Evolutionary conservation across 2,888 invertebrate genomes (phyloP).

Genomic region (Harpagoxenus sublaevis): DNA sequence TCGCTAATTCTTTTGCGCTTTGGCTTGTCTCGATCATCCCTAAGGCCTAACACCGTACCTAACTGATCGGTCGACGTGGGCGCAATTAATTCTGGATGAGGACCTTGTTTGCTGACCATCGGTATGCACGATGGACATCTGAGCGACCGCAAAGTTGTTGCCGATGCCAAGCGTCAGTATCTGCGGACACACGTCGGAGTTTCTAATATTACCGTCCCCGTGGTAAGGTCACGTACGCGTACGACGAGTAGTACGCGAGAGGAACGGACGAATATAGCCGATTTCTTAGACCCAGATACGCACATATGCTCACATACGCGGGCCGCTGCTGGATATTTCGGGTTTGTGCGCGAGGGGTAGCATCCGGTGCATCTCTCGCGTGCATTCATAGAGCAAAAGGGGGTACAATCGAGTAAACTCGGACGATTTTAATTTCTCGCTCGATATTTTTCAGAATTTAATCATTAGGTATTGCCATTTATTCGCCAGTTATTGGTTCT

Average conservation of each 20-base stretch:
- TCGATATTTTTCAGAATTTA: background rate
- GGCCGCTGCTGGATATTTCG: constrained; percentile 53
- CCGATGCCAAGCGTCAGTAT: constrained; percentile 9
- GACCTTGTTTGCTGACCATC: background rate
- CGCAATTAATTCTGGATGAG: constrained; percentile 8
- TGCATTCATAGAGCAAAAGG: background rate
- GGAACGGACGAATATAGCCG: constrained; percentile 57
- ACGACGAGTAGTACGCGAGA: constrained; percentile 48
- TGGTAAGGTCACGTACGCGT: constrained; percentile 55
- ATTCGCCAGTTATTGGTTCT: background rate
- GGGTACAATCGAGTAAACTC: background rate
- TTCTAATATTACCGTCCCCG: constrained; percentile 60
- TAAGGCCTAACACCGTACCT: background rate
- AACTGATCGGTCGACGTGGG: background rate
- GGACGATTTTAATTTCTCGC: constrained; percentile 13
- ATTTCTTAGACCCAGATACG: constrained; percentile 63
- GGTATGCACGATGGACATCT: constrained; percentile 3
- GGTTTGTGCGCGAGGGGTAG: constrained; percentile 33
- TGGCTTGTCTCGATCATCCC: background rate
- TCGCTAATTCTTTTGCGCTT: background rate
- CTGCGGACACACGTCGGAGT: constrained; percentile 31
- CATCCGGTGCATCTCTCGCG: constrained; percentile 47
- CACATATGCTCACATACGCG: constrained; percentile 49
- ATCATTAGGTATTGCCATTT: background rate
- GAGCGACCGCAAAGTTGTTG: constrained; percentile 39